A percentile compares a stretch with the other conserved stretches of the same genome.
Evolutionary conservation across 2,797 vertebrate genomes (phyloP).

Genomic region (Numenius phaeopus): DNA sequence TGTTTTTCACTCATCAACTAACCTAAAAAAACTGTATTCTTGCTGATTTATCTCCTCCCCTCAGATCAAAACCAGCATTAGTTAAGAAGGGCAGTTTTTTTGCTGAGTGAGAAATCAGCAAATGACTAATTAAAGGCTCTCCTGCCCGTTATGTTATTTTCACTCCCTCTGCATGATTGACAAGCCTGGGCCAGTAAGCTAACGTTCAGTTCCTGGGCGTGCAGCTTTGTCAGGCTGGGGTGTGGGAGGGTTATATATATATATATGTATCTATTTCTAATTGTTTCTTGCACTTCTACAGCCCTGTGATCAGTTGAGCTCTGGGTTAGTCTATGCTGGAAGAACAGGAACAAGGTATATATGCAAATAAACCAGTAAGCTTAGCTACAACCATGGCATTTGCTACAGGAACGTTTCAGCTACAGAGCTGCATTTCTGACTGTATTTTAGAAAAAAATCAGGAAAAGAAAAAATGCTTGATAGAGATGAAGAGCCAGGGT

Average conservation of each 20-base stretch:
- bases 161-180: not conserved
- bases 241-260: not conserved
- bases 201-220: not conserved
- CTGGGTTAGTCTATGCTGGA: not conserved
- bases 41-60: conserved; percentile 41
- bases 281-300: not conserved
- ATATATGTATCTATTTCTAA: not conserved
- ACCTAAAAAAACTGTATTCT: conserved; percentile 22
- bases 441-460: not conserved
- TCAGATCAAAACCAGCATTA: conserved; percentile 34
- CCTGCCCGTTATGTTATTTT: not conserved
- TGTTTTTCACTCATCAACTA: conserved; percentile 47
- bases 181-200: not conserved
- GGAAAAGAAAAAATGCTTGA: not conserved
- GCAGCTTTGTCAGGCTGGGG: not conserved
- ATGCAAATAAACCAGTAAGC: not conserved
- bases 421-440: not conserved
- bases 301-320: not conserved
- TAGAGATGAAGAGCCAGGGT: not conserved
- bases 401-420: not conserved
- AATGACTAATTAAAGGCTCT: conserved; percentile 54
- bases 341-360: not conserved
- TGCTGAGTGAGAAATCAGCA: conserved; percentile 39
- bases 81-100: not conserved
- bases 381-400: not conserved